phyloP scores from a whole-genome alignment of 2,888 invertebrate species.

The Cryptophagus acutangulus region DNA sequence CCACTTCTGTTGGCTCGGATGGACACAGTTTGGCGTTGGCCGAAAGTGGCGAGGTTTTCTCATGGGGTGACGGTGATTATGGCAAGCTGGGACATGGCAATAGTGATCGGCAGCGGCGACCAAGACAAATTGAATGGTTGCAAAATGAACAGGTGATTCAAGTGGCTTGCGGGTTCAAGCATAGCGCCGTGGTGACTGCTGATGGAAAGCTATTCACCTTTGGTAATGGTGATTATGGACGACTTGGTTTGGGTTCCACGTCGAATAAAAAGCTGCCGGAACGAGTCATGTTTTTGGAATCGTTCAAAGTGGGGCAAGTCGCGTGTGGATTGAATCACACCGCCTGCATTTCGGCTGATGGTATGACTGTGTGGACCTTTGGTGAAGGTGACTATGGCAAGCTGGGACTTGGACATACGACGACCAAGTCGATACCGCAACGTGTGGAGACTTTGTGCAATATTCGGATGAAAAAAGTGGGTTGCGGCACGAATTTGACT shows the following conservation, averaged over 20 bases:
- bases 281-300: slow-evolving; percentile 51
- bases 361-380: slow-evolving; percentile 58
- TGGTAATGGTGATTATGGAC: slow-evolving; percentile 62
- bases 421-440: slow-evolving; percentile 50
- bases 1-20: slow-evolving; percentile 61
- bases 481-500: slow-evolving; percentile 61
- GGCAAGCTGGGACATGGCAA: slow-evolving; percentile 64
- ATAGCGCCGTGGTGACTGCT: slow-evolving; percentile 59
- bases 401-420: slow-evolving; percentile 49
- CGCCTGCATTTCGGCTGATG: slow-evolving; percentile 56
- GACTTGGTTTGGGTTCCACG: slow-evolving; percentile 56
- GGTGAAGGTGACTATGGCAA: slow-evolving; percentile 65
- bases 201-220: slow-evolving; percentile 62
- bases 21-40: slow-evolving; percentile 61
- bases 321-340: slow-evolving; percentile 63
- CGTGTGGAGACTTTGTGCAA: slow-evolving; percentile 54
- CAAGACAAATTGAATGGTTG: slow-evolving; percentile 58
- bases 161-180: slow-evolving; percentile 60
- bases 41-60: slow-evolving; percentile 62
- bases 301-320: slow-evolving; percentile 49
- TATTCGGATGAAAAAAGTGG: slow-evolving; percentile 54
- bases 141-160: slow-evolving; percentile 58
- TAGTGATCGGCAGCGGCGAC: slow-evolving; percentile 58
- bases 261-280: slow-evolving; percentile 60
- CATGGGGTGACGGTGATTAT: slow-evolving; percentile 64